A percentile compares a stretch with the other conserved stretches of the same genome.
phyloP scores from a whole-genome alignment of 2,888 invertebrate genomes.

The Empis livida region DNA sequence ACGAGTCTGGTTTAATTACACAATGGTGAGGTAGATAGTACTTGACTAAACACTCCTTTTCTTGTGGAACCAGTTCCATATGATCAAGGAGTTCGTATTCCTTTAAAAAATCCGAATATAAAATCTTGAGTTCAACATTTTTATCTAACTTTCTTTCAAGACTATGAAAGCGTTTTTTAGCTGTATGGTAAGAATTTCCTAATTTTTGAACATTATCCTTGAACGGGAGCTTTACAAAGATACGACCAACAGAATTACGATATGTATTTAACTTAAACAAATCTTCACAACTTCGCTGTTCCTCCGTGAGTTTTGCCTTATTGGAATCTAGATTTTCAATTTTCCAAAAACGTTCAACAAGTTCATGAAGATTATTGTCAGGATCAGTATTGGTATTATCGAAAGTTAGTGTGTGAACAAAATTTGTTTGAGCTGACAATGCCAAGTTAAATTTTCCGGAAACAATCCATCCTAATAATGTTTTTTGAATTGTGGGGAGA shows the following conservation, averaged over 20 bases:
- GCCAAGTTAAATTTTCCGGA: background rate
- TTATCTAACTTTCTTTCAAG: background rate
- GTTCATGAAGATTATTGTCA: background rate
- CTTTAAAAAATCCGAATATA: slow-evolving; percentile 13
- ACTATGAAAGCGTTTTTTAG: background rate
- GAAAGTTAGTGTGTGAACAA: too few relatives aligned
- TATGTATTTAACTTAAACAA: slow-evolving; percentile 3
- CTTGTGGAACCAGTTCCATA: slow-evolving; percentile 7
- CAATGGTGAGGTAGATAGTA: slow-evolving; percentile 14
- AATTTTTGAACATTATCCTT: background rate
- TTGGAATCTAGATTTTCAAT: slow-evolving; percentile 8
- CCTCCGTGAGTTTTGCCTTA: slow-evolving; percentile 2
- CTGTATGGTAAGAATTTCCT: background rate
- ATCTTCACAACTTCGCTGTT: slow-evolving; percentile 9
- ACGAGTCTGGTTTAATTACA: slow-evolving; percentile 7
- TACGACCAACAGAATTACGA: slow-evolving; percentile 5
- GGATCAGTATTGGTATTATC: background rate
- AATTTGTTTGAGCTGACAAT: too few relatives aligned
- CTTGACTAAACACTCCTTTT: background rate
- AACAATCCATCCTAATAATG: slow-evolving; percentile 9
- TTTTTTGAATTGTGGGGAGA: slow-evolving; percentile 10
- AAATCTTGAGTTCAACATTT: slow-evolving; percentile 2
- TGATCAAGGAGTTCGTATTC: slow-evolving; percentile 13
- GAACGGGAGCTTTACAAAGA: slow-evolving; percentile 8
- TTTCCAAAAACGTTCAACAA: slow-evolving; percentile 9